Conservation (phyloP, 2,113 vertebrate species). For the Takifugu flavidus region DNA sequence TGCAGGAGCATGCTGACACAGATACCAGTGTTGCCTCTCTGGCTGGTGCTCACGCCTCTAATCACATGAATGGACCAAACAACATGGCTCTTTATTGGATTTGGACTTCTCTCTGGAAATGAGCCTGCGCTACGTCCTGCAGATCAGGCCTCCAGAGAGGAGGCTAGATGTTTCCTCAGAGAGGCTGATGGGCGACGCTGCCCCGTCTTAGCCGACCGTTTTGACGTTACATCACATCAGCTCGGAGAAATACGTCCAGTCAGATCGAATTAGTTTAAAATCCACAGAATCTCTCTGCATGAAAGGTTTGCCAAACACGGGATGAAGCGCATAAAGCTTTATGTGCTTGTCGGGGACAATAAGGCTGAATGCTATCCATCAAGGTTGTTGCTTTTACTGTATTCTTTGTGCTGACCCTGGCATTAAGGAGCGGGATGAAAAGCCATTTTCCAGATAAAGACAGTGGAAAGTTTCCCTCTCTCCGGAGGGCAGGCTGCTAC, state of each 20-base stretch:
- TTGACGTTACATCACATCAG: slow-evolving; percentile 2
- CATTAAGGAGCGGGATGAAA: slow-evolving; percentile 46
- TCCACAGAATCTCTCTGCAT: slow-evolving; percentile 10
- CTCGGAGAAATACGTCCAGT: slow-evolving; percentile 2
- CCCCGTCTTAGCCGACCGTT: slow-evolving; percentile 10
- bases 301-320: slow-evolving; percentile 1
- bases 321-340: slow-evolving; percentile 1
- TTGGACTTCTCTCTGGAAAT: slow-evolving; percentile 11
- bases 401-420: slow-evolving; percentile 48
- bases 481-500: slow-evolving; percentile 42
- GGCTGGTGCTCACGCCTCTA: no score
- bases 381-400: slow-evolving; percentile 30
- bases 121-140: slow-evolving; percentile 7
- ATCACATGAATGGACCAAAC: no score
- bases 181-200: background rate
- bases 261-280: slow-evolving; percentile 9
- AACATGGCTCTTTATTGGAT: slow-evolving; percentile 24
- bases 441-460: slow-evolving; percentile 48
- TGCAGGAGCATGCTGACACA: slow-evolving; percentile 1
- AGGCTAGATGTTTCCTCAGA: slow-evolving; percentile 14
- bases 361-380: slow-evolving; percentile 28
- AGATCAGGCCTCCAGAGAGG: slow-evolving; percentile 8
- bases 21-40: no score
- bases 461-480: slow-evolving; percentile 23
- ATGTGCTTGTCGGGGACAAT: slow-evolving; percentile 10